Conservation (phyloP, 2,888 invertebrate genomes). For the Fissipunctia ypsillon region DNA sequence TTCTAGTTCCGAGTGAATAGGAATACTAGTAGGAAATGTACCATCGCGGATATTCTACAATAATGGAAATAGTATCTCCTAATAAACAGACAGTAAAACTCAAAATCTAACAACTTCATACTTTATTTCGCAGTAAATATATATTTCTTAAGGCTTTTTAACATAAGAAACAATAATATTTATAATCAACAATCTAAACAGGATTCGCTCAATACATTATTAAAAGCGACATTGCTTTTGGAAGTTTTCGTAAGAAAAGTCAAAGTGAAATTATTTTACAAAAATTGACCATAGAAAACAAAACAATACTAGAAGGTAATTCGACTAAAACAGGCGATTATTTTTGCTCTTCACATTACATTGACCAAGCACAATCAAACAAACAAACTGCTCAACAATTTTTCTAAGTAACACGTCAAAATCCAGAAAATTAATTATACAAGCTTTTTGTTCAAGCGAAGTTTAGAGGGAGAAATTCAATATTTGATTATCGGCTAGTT, state of each 20-base stretch:
- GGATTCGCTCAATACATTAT: slow-evolving; percentile 57
- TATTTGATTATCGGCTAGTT: slow-evolving; percentile 26
- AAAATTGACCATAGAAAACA: slow-evolving; percentile 45
- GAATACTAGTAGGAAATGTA: not conserved
- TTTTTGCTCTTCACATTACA: slow-evolving; percentile 44
- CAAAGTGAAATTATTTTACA: slow-evolving; percentile 48
- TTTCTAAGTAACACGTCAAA: slow-evolving; percentile 60
- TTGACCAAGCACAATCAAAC: slow-evolving; percentile 52
- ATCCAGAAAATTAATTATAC: slow-evolving; percentile 69
- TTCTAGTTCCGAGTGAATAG: not conserved
- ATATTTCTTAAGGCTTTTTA: slow-evolving; percentile 66
- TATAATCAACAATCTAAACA: slow-evolving; percentile 64
- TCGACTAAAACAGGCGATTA: slow-evolving; percentile 49
- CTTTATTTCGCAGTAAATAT: slow-evolving; percentile 67
- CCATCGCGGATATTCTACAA: too few relatives aligned
- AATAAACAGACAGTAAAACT: slow-evolving; percentile 21
- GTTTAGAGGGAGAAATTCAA: slow-evolving; percentile 21
- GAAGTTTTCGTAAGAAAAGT: slow-evolving; percentile 34
- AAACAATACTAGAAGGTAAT: slow-evolving; percentile 55
- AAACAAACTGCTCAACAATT: slow-evolving; percentile 55
- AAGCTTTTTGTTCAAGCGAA: slow-evolving; percentile 48
- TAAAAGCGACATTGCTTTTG: slow-evolving; percentile 45
- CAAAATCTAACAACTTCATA: slow-evolving; percentile 63
- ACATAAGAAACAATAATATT: slow-evolving; percentile 66
- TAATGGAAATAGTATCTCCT: not conserved